These are phyloP conservation scores for Tupaia chinensis DNA, from an alignment of 2,113 vertebrate species.

Conservation along the genomic window DNA sequence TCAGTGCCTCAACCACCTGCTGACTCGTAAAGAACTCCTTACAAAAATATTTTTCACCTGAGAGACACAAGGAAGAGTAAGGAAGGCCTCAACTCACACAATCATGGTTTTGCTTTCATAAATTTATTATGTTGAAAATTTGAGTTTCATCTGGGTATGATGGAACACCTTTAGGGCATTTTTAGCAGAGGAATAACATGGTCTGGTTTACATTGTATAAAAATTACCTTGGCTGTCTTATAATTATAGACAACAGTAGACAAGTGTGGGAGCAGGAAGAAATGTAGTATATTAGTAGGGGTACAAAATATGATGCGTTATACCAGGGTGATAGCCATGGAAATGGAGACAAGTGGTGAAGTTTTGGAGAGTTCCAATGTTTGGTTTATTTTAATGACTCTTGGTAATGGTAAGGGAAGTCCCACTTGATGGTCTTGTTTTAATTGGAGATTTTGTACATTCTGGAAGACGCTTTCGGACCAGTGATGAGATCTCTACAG, in stretches of 20 bases:
- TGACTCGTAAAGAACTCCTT: no score
- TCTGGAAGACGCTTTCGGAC: slow-evolving; percentile 92
- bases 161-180: neutral
- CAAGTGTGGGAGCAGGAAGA: neutral
- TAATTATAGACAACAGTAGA: neutral
- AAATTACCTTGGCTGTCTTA: neutral
- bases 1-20: no score
- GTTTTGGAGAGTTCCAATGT: neutral
- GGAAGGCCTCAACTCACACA: neutral
- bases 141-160: neutral
- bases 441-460: slow-evolving; percentile 89
- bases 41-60: neutral
- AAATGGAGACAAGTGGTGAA: neutral
- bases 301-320: neutral
- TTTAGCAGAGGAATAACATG: neutral
- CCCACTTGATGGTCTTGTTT: slow-evolving; percentile 93
- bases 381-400: slow-evolving; percentile 17
- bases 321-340: neutral
- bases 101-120: neutral
- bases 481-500: slow-evolving; percentile 90
- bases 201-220: neutral
- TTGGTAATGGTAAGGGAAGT: neutral
- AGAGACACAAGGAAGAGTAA: neutral
- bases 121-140: neutral
- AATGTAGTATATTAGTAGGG: neutral